Percentiles rank a stretch among this genome's conserved stretches.
Evolutionary conservation across 1,140 invertebrate species (phyloP).

Genomic region (Euwallacea similis): DNA sequence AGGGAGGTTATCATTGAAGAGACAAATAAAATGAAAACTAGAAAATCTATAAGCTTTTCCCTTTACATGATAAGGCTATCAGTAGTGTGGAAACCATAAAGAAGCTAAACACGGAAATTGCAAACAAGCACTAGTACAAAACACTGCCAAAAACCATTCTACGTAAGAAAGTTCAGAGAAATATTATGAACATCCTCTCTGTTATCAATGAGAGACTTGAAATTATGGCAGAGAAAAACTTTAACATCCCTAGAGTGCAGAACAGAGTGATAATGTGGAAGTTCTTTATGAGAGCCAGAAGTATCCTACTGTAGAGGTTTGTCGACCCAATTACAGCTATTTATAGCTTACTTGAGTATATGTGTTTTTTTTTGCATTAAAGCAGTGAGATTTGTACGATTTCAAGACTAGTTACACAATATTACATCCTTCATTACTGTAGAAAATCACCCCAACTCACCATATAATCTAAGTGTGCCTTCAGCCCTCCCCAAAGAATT

Average conservation of each 20-base stretch:
- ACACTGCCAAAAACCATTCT: background rate
- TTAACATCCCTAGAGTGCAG: conserved; percentile 31
- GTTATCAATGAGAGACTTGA: conserved; percentile 27
- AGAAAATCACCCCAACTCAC: conserved; percentile 59
- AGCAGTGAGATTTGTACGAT: no score
- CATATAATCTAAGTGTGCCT: conserved; percentile 81
- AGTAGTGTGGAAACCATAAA: background rate
- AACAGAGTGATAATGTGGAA: conserved; percentile 38
- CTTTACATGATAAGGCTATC: background rate
- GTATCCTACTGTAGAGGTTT: conserved; percentile 3
- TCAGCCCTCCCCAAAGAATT: conserved; percentile 86
- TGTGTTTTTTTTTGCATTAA: conserved; percentile 5
- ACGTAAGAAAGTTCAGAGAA: conserved; percentile 7
- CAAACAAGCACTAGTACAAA: background rate
- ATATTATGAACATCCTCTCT: conserved; percentile 11
- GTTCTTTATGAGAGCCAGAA: conserved; percentile 32
- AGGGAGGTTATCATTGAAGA: conserved; percentile 17
- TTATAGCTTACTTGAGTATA: background rate
- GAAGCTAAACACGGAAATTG: conserved; percentile 7
- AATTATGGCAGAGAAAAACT: conserved; percentile 41
- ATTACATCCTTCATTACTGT: no score
- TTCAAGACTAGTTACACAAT: no score
- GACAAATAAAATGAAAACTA: background rate
- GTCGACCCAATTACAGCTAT: background rate
- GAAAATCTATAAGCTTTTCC: conserved; percentile 2